Percentiles rank a stretch among this genome's conserved stretches.
phyloP scores from a whole-genome alignment of 2,113 vertebrate genomes.

The Willisornis vidua region DNA sequence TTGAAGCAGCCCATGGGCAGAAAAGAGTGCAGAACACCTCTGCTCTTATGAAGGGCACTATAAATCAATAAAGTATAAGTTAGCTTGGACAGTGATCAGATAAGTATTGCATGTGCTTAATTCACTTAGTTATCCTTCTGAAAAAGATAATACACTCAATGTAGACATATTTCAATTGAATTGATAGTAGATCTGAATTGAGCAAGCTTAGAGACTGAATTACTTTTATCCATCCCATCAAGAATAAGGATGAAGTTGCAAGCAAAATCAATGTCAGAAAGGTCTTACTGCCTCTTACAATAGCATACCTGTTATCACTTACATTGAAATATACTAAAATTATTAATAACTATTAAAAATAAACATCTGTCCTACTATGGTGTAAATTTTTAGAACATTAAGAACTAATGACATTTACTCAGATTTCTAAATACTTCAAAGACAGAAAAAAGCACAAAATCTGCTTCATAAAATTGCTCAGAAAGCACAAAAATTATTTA shows the following conservation, averaged over 20 bases:
- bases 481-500: neutral
- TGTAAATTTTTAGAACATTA: neutral
- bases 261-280: slow-evolving; percentile 70
- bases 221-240: slow-evolving; percentile 68
- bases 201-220: slow-evolving; percentile 68
- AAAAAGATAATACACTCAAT: slow-evolving; percentile 72
- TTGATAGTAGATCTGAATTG: slow-evolving; percentile 73
- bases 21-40: slow-evolving; percentile 52
- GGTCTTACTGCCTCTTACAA: slow-evolving; percentile 51
- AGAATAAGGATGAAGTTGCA: slow-evolving; percentile 67
- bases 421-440: slow-evolving; percentile 28
- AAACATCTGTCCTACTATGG: neutral
- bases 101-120: slow-evolving; percentile 70
- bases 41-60: slow-evolving; percentile 52
- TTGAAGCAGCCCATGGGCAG: neutral
- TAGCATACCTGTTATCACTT: slow-evolving; percentile 1
- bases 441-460: neutral
- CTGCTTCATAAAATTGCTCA: neutral
- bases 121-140: slow-evolving; percentile 66
- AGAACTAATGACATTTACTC: neutral
- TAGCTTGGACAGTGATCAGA: slow-evolving; percentile 67
- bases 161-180: slow-evolving; percentile 75
- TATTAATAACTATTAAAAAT: slow-evolving; percentile 33
- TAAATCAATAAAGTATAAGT: slow-evolving; percentile 68
- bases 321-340: slow-evolving; percentile 36